phyloP scores from a whole-genome alignment of 2,113 vertebrate species.

The Lipophrys pholis region DNA sequence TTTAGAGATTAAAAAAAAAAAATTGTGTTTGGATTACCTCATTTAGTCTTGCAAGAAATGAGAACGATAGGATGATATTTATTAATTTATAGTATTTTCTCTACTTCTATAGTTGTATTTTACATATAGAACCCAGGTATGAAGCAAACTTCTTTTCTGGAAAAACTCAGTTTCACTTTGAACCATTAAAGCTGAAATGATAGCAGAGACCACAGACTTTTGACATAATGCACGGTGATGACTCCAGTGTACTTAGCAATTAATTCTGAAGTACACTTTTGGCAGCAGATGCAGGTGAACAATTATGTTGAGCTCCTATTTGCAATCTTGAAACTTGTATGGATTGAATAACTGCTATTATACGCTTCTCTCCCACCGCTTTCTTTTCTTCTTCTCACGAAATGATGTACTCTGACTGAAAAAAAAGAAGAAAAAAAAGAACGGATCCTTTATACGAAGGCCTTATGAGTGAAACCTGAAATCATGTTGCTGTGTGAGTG shows the following conservation, averaged over 20 bases:
- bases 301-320: conserved; percentile 18
- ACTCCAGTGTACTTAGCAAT: neutral
- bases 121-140: neutral
- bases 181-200: conserved; percentile 18
- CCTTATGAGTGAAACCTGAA: conserved; percentile 3
- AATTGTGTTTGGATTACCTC: neutral
- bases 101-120: conserved; percentile 12
- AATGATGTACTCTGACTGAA: neutral
- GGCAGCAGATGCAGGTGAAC: conserved; percentile 1
- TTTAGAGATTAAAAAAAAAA: no score
- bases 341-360: no score
- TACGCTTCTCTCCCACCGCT: conserved; percentile 3
- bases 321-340: conserved; percentile 1
- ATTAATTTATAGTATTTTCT: conserved; percentile 22
- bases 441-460: neutral
- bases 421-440: neutral
- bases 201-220: neutral
- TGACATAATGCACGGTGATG: conserved; percentile 15
- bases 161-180: conserved; percentile 14
- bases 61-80: neutral
- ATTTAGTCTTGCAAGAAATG: conserved; percentile 9
- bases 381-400: conserved; percentile 16
- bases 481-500: neutral
- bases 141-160: neutral
- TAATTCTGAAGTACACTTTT: conserved; percentile 24